These are phyloP conservation scores for Chinchilla lanigera DNA, from an alignment of 2,113 vertebrate species.

Conservation along the genomic window DNA sequence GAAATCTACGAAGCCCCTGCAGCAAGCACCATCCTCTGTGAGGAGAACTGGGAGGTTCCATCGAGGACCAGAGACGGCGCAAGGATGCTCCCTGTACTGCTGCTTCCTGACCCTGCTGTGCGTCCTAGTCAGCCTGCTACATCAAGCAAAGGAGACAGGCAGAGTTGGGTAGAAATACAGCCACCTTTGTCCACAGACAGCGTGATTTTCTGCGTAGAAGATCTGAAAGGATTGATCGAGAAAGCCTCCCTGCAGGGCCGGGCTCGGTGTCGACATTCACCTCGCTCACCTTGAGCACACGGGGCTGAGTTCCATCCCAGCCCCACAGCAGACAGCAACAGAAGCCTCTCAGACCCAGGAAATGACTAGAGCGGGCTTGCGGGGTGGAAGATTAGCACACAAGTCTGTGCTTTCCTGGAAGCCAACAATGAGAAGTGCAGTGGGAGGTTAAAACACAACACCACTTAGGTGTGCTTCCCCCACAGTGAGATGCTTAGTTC, in stretches of 20 bases:
- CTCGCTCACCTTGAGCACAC: not conserved
- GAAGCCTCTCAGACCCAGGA: not conserved
- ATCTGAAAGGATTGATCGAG: not conserved
- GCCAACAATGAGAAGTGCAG: not conserved
- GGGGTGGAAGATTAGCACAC: not conserved
- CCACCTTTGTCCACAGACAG: not conserved
- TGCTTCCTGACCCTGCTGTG: not conserved
- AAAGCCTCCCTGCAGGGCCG: not conserved
- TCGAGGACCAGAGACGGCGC: not conserved
- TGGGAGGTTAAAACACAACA: not conserved
- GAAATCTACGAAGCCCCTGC: too few relatives aligned
- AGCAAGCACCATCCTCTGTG: too few relatives aligned
- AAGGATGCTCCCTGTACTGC: not conserved
- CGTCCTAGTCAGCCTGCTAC: not conserved
- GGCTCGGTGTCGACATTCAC: not conserved
- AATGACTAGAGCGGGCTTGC: not conserved
- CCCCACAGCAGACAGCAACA: too few relatives aligned
- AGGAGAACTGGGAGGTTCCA: not conserved
- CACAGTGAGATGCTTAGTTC: not conserved
- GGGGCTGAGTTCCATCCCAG: not conserved
- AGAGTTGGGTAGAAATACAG: not conserved
- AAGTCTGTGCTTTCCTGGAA: not conserved
- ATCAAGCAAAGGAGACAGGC: not conserved
- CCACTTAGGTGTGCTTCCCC: not conserved
- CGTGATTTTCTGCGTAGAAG: not conserved